Evolutionary conservation across 2,888 invertebrate genomes (phyloP).

Genomic region (Chloroclystis v-ata): DNA sequence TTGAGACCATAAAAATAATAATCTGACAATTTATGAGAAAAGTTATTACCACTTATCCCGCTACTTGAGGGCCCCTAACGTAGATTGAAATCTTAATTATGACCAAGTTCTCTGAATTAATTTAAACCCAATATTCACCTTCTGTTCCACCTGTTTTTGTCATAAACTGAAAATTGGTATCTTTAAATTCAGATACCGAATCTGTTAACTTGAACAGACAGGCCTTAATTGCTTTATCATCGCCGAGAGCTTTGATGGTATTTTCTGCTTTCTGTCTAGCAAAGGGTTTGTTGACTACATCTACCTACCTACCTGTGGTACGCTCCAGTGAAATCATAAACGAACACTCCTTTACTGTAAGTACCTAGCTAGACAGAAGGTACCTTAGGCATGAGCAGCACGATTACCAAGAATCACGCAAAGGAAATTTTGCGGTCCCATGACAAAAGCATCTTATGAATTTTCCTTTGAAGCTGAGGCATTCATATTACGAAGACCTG

Average conservation of each 20-base stretch:
- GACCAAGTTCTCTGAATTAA: conserved; percentile 61
- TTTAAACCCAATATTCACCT: conserved; percentile 55
- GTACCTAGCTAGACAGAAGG: background rate
- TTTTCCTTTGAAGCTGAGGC: conserved; percentile 34
- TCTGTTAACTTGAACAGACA: background rate
- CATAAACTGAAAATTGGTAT: conserved; percentile 34
- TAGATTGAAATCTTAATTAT: conserved; percentile 73
- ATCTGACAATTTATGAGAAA: conserved; percentile 59
- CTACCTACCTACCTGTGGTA: background rate
- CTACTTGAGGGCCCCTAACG: conserved; percentile 45
- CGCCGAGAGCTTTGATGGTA: background rate
- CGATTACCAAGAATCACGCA: background rate
- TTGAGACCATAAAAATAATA: conserved; percentile 50
- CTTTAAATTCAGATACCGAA: conserved; percentile 27
- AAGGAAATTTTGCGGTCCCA: conserved; percentile 13
- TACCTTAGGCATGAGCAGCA: background rate
- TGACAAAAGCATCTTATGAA: conserved; percentile 30
- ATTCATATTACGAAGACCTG: conserved; percentile 36
- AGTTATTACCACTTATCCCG: conserved; percentile 50
- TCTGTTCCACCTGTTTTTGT: conserved; percentile 39
- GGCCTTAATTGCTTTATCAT: conserved; percentile 3
- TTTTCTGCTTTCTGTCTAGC: background rate
- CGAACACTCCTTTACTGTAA: background rate
- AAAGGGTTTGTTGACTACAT: background rate
- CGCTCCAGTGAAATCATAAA: conserved; percentile 1